These are phyloP conservation scores for Scaptomyza hsui DNA, from an alignment of 1,140 invertebrate genomes.

Conservation along the genomic window DNA sequence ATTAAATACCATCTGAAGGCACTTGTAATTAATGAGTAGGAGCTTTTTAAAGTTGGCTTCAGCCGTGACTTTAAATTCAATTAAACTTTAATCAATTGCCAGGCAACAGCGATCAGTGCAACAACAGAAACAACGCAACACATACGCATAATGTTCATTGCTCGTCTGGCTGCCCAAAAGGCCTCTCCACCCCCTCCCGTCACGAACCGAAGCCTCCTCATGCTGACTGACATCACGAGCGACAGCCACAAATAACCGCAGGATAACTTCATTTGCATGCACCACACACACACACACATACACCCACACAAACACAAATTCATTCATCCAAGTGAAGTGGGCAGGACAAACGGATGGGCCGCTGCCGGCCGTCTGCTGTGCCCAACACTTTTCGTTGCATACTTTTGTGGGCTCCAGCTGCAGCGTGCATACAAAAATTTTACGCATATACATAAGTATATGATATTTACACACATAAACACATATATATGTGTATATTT, in stretches of 20 bases:
- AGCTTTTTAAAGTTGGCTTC: slow-evolving; percentile 44
- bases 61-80: slow-evolving; percentile 65
- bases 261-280: slow-evolving; percentile 81
- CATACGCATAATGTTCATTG: slow-evolving; percentile 43
- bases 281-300: slow-evolving; percentile 12
- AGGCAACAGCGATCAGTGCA: slow-evolving; percentile 39
- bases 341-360: slow-evolving; percentile 25
- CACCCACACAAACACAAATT: neutral
- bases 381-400: slow-evolving; percentile 32
- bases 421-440: slow-evolving; percentile 39
- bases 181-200: neutral
- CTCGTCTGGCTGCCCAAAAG: neutral
- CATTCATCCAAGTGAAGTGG: neutral
- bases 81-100: slow-evolving; percentile 76
- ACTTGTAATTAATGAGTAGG: slow-evolving; percentile 43
- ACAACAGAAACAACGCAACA: slow-evolving; percentile 8
- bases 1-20: slow-evolving; percentile 44
- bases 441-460: slow-evolving; percentile 48
- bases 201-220: neutral
- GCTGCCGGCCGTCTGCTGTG: no score
- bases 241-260: slow-evolving; percentile 80
- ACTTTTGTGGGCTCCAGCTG: slow-evolving; percentile 47
- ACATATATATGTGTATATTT: slow-evolving; percentile 24
- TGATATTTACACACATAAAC: slow-evolving; percentile 34
- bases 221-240: slow-evolving; percentile 59